Percentiles rank a stretch among this genome's conserved stretches.
phyloP scores from a whole-genome alignment of 2,888 invertebrate species.

The Troilus luridus region DNA sequence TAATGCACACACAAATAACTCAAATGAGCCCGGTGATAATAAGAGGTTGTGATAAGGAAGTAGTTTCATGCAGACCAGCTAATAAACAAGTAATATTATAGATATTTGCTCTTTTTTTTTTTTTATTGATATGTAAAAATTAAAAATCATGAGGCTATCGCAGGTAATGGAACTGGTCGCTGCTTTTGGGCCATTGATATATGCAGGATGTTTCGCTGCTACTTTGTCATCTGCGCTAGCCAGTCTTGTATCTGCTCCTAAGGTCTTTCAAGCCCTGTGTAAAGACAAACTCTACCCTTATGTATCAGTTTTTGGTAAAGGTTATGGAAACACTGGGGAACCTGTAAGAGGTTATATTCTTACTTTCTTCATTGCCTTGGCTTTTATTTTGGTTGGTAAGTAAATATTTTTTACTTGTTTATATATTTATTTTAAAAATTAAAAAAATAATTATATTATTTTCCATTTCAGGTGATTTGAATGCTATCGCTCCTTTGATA shows the following conservation, averaged over 20 bases:
- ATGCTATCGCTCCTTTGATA: slow-evolving; percentile 91
- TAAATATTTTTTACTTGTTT: slow-evolving; percentile 60
- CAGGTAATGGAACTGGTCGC: slow-evolving; percentile 88
- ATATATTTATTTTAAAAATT: slow-evolving; percentile 59
- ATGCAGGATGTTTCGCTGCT: slow-evolving; percentile 97
- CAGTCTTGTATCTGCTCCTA: slow-evolving; percentile 95
- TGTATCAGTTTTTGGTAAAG: slow-evolving; percentile 80
- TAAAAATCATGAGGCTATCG: slow-evolving; percentile 64
- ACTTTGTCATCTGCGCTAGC: slow-evolving; percentile 96
- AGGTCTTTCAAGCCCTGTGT: slow-evolving; percentile 93
- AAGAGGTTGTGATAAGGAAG: too few species aligned
- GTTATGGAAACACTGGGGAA: slow-evolving; percentile 86
- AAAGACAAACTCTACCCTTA: slow-evolving; percentile 95
- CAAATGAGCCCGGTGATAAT: too few species aligned
- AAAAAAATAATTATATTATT: neutral
- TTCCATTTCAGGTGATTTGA: slow-evolving; percentile 80
- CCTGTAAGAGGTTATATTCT: slow-evolving; percentile 91
- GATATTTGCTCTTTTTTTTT: neutral
- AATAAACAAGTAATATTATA: too few species aligned
- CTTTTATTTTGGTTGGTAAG: slow-evolving; percentile 89
- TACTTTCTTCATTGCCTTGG: slow-evolving; percentile 91
- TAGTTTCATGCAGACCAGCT: too few species aligned
- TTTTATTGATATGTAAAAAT: neutral
- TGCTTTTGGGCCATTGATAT: slow-evolving; percentile 91
- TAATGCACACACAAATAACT: too few species aligned